phyloP scores from a whole-genome alignment of 1,140 invertebrate genomes.

The Anoplolepis gracilipes region DNA sequence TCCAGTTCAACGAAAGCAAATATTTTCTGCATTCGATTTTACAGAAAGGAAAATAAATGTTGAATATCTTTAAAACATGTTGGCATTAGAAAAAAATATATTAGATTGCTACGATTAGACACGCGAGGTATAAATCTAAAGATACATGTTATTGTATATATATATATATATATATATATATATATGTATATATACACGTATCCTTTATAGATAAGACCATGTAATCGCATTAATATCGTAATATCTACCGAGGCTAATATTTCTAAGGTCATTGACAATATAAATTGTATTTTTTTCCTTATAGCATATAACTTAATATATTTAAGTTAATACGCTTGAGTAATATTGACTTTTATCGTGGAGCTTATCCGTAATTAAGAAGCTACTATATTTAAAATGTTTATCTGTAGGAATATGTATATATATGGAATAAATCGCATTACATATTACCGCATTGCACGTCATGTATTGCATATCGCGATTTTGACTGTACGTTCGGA shows the following conservation, averaged over 20 bases:
- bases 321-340: too few relatives aligned
- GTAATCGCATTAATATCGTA: not conserved
- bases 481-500: not conserved
- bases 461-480: not conserved
- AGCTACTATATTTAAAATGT: not conserved
- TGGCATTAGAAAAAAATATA: not conserved
- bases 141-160: too few relatives aligned
- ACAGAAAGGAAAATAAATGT: not conserved
- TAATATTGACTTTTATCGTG: conserved; percentile 22
- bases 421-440: conserved; percentile 10
- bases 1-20: not conserved
- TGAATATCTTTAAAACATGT: not conserved
- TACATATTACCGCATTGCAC: not conserved
- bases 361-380: conserved; percentile 31
- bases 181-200: too few relatives aligned
- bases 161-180: too few relatives aligned
- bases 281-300: conserved; percentile 6
- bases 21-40: not conserved
- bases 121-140: not conserved
- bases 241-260: not conserved
- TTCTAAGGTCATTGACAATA: conserved; percentile 3
- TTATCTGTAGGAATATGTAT: not conserved
- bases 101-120: not conserved
- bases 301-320: not conserved
- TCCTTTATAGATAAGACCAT: not conserved